These are phyloP conservation scores for Clarias batrachus DNA, from an alignment of 2,113 vertebrate genomes.

Conservation along the genomic window DNA sequence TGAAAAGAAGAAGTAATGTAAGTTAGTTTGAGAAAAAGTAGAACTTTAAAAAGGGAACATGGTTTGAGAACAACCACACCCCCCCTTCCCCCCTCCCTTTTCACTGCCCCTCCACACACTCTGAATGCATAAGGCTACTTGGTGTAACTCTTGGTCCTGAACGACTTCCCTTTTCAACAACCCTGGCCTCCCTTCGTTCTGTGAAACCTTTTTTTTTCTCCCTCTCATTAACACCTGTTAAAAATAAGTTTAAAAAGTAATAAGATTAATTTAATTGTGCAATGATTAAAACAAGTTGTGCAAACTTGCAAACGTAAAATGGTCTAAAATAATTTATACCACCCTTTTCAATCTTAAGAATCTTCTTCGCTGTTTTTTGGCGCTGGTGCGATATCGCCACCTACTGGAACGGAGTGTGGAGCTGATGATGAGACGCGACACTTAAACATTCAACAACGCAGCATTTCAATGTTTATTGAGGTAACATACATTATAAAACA, in stretches of 20 bases:
- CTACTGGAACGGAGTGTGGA: no score
- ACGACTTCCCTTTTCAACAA: background rate
- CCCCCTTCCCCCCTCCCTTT: background rate
- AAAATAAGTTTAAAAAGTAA: background rate
- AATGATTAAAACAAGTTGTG: no score
- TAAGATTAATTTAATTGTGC: no score
- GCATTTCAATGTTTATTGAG: no score
- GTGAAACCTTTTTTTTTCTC: background rate
- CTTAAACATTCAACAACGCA: no score
- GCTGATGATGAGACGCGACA: no score
- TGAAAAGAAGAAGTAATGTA: slow-evolving; percentile 35
- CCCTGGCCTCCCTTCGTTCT: background rate
- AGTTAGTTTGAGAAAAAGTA: background rate
- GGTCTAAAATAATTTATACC: no score
- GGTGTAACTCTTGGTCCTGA: background rate
- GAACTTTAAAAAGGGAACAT: slow-evolving; percentile 4
- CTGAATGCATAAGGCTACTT: background rate
- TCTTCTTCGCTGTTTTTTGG: no score
- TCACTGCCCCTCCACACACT: background rate
- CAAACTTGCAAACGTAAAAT: no score
- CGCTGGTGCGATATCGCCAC: no score
- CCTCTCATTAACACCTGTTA: background rate
- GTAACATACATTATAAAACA: no score
- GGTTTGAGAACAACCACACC: background rate
- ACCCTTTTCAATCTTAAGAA: no score